A percentile compares a stretch with the other conserved stretches of the same genome.
phyloP scores from a whole-genome alignment of 1,140 invertebrate species.

The Riptortus pedestris region DNA sequence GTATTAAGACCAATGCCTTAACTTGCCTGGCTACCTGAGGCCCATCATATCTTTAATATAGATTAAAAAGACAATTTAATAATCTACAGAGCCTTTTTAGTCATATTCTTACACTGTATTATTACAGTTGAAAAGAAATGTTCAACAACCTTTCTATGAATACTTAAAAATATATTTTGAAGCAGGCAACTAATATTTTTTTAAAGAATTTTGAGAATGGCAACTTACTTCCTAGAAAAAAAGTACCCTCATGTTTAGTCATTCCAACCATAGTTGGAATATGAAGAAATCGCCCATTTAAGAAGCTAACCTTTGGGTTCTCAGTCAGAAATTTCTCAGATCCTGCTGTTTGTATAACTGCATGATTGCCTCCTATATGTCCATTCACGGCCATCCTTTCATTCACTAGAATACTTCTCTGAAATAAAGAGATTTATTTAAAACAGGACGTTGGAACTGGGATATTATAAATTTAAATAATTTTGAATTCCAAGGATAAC shows the following conservation, averaged over 20 bases:
- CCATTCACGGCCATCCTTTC: conserved; percentile 29
- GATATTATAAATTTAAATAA: neutral
- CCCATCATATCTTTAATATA: no score
- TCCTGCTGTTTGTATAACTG: conserved; percentile 30
- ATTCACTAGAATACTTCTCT: conserved; percentile 27
- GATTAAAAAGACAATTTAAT: no score
- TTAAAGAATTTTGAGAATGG: no score
- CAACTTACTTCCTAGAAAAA: conserved; percentile 33
- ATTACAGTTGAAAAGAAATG: no score
- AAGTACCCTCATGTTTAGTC: conserved; percentile 34
- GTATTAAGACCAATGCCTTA: no score
- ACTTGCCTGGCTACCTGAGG: no score
- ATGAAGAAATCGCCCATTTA: conserved; percentile 29
- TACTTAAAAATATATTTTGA: no score
- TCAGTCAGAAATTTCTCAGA: conserved; percentile 27
- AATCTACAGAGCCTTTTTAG: no score
- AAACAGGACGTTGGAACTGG: no score
- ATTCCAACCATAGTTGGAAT: conserved; percentile 33
- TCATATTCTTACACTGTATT: no score
- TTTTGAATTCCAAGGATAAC: neutral
- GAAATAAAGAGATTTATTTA: neutral
- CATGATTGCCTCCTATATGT: conserved; percentile 32
- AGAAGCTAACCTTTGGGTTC: conserved; percentile 28
- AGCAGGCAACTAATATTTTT: no score
- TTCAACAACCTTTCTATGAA: no score